A percentile compares a stretch with the other conserved stretches of the same genome.
phyloP scores from a whole-genome alignment of 2,888 invertebrate species.

The Brachyopa scutellaris region DNA sequence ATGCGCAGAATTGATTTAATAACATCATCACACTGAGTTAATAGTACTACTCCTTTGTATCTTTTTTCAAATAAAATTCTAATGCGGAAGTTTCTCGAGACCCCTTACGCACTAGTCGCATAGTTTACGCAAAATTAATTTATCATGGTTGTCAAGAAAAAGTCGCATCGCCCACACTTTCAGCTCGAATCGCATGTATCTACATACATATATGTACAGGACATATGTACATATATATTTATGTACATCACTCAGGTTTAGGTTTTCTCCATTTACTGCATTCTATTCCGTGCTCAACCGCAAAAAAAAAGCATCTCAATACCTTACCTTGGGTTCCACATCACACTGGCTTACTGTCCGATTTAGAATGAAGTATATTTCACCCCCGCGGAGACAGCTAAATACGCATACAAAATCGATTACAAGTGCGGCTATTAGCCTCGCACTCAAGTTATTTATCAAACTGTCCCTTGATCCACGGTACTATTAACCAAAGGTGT shows the following conservation, averaged over 20 bases:
- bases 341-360: conserved; percentile 26
- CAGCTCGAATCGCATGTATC: background rate
- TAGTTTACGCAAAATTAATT: conserved; percentile 16
- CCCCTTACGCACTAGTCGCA: conserved; percentile 27
- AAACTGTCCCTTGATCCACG: conserved; percentile 63
- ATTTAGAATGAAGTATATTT: conserved; percentile 46
- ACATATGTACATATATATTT: too few species aligned
- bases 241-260: conserved; percentile 54
- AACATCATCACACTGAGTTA: too few species aligned
- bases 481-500: conserved; percentile 67
- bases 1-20: too few species aligned
- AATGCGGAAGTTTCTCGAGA: conserved; percentile 22
- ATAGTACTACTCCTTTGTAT: too few species aligned
- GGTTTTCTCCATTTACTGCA: background rate
- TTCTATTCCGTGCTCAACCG: background rate
- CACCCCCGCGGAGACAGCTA: conserved; percentile 65
- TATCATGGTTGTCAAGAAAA: conserved; percentile 43
- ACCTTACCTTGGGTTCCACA: background rate
- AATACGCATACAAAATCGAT: conserved; percentile 69
- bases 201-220: too few species aligned
- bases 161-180: conserved; percentile 46
- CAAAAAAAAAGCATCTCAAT: conserved; percentile 12
- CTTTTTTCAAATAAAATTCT: background rate
- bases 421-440: conserved; percentile 68
- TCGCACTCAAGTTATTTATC: conserved; percentile 60